Evolutionary conservation across 2,113 vertebrate genomes (phyloP), one percentile per base, ranked within the genome.

Genomic region (Cricetomys ansorgei): DNA sequence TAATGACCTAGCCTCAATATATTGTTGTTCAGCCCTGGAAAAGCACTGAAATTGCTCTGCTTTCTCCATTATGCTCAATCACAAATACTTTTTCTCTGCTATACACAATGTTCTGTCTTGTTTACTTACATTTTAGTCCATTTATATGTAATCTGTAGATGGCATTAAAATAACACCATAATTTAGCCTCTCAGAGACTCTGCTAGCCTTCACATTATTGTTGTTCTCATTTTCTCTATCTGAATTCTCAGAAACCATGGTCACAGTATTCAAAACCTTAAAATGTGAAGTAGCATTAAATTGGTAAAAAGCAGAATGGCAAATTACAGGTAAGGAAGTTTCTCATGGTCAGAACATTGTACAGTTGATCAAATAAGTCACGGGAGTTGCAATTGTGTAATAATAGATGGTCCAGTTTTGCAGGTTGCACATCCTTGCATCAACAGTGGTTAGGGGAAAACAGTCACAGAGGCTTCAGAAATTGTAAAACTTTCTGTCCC

Each of bases 201-300:
- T 43, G 27, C 43, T 89, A 43, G n/a, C 53, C 6, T 55, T 48
- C 16, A 1, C 70, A 67, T 43, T 34, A 21, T 23, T 34, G 31
- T 21, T 91, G n/a, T 77, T 86, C 34, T 57, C 21, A 5, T 79
- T 95, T 92, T 88, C n/a, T 12, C 12, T 92, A 10, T 53, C 43
- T 55, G 55, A 92, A 48, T 92, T 92, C 69, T 72, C 53, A 40
- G n/a, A 95, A 95, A 95, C 72, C 34, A 45, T 79, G 59, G 43
- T 87, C 73, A 87, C 19, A 76, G n/a, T 59, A 55, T 23, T 89
- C 4, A n/a, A 65, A 92, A 75, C 17, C 29, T 64, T 76, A 79
- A 83, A 92, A 90, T 37, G 7, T 72, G 73, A 88, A 69, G 8
- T 45, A 40, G 31, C 25, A 48, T 13, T 50, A 87, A 80, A 69